phyloP scores from a whole-genome alignment of 1,140 invertebrate species.

The Drosophila pachea region DNA sequence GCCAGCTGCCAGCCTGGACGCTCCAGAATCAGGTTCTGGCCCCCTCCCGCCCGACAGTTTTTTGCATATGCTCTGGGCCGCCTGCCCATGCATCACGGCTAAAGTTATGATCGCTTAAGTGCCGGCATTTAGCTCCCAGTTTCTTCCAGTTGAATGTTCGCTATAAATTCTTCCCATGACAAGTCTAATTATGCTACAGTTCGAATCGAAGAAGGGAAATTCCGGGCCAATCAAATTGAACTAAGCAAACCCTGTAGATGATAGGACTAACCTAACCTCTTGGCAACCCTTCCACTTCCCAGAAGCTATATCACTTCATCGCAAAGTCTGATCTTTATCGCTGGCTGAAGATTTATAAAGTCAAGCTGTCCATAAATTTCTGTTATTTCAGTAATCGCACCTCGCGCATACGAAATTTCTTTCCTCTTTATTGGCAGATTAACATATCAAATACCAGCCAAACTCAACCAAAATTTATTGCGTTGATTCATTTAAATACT shows the following conservation, averaged over 20 bases:
- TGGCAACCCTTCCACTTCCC: too few species aligned
- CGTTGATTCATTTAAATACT: neutral
- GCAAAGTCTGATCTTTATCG: neutral
- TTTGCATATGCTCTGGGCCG: slow-evolving; percentile 52
- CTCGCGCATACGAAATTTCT: slow-evolving; percentile 20
- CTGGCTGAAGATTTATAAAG: slow-evolving; percentile 1
- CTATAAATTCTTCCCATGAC: slow-evolving; percentile 64
- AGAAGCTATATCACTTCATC: neutral
- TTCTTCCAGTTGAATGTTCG: slow-evolving; percentile 30
- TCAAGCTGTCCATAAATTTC: slow-evolving; percentile 4
- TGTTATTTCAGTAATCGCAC: slow-evolving; percentile 34
- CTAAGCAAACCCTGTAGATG: too few species aligned
- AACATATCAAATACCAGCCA: slow-evolving; percentile 9
- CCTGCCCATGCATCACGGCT: slow-evolving; percentile 65
- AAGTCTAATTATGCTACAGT: slow-evolving; percentile 56
- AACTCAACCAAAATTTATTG: slow-evolving; percentile 17
- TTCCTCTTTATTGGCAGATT: slow-evolving; percentile 2
- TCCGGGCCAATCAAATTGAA: neutral
- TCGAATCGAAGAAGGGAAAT: neutral
- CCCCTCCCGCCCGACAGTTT: neutral
- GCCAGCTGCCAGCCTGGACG: slow-evolving; percentile 41
- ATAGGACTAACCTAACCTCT: too few species aligned
- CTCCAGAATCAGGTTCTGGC: neutral
- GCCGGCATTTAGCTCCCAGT: slow-evolving; percentile 51
- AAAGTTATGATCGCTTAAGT: slow-evolving; percentile 72